Conservation (phyloP, 2,888 invertebrate species). For the Smittia aterrima region DNA sequence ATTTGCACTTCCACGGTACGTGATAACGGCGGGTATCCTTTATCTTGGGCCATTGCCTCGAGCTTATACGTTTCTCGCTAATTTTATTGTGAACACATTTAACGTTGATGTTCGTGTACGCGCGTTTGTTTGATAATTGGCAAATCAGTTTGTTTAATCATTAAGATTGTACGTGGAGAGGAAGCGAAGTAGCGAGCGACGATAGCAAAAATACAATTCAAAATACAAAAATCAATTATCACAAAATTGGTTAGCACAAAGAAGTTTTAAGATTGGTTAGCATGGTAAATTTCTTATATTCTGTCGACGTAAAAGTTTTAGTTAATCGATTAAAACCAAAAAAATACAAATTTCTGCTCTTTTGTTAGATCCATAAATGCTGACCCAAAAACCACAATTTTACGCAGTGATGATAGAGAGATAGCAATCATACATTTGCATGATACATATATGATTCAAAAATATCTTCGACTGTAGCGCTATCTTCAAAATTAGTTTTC, state of each 20-base stretch:
- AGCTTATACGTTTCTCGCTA: slow-evolving; percentile 92
- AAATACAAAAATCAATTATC: slow-evolving; percentile 40
- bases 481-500: slow-evolving; percentile 18
- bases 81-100: slow-evolving; percentile 12
- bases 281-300: slow-evolving; percentile 36
- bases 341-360: background rate
- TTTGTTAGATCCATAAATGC: background rate
- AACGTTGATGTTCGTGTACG: background rate
- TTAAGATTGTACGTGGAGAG: background rate
- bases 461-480: slow-evolving; percentile 17
- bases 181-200: background rate
- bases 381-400: slow-evolving; percentile 18
- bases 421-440: background rate
- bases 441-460: background rate
- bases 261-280: background rate
- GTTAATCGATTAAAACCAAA: background rate
- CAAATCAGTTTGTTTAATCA: slow-evolving; percentile 3
- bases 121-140: background rate
- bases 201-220: slow-evolving; percentile 31
- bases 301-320: background rate
- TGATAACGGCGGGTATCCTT: slow-evolving; percentile 92
- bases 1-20: slow-evolving; percentile 97
- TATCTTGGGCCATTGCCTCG: slow-evolving; percentile 98
- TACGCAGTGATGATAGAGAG: background rate
- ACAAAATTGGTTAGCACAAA: slow-evolving; percentile 22